Conservation (phyloP, 2,888 invertebrate species). For the Ormyrus rosae region DNA sequence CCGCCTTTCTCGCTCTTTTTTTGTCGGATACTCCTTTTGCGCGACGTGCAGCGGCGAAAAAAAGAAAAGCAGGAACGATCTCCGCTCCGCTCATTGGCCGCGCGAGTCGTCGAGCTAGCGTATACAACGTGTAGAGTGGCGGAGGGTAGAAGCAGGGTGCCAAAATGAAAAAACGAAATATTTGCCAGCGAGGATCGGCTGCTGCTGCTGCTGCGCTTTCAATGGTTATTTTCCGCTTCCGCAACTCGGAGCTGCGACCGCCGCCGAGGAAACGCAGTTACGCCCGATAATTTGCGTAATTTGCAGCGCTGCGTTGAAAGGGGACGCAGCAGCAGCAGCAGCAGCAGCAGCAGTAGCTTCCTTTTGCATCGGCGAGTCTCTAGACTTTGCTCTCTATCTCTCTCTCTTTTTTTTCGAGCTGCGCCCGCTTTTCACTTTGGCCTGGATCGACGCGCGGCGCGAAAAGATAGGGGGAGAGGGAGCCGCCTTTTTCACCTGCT, state of each 20-base stretch:
- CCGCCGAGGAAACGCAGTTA: constrained; percentile 53
- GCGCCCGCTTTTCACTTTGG: constrained; percentile 11
- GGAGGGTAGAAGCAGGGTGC: background rate
- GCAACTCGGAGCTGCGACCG: background rate
- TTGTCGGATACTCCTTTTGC: background rate
- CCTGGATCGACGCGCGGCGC: background rate
- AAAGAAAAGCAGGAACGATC: background rate
- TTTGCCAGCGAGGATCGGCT: constrained; percentile 12
- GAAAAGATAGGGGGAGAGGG: background rate
- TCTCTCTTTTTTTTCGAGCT: background rate
- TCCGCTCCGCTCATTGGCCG: constrained; percentile 6
- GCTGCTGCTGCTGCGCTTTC: background rate
- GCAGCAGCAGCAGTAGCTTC: background rate
- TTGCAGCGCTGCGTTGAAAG: constrained; percentile 52
- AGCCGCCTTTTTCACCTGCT: constrained; percentile 21
- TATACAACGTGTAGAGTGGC: background rate
- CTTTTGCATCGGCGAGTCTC: background rate
- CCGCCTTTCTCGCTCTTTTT: background rate
- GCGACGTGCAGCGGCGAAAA: too few species aligned
- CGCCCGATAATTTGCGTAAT: constrained; percentile 61
- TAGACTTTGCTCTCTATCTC: background rate
- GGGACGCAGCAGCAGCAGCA: background rate
- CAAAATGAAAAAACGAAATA: constrained; percentile 48
- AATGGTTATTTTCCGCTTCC: constrained; percentile 42
- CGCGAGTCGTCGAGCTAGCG: background rate